These are phyloP conservation scores for Papilio polyxenes DNA, from an alignment of 1,140 invertebrate genomes.

Conservation along the genomic window DNA sequence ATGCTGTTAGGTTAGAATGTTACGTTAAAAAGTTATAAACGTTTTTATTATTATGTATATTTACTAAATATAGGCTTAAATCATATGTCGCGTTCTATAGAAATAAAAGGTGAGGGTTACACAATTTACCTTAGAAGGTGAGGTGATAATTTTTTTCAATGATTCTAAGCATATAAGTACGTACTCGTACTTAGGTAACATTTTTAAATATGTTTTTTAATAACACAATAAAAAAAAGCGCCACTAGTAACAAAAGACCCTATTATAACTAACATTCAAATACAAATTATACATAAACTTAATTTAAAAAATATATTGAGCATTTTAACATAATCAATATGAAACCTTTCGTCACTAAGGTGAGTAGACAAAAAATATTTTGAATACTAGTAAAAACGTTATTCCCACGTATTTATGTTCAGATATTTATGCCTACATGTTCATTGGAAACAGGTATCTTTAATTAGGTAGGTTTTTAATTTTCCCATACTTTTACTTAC, in stretches of 20 bases:
- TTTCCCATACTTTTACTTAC: neutral
- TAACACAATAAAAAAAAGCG: neutral
- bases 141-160: neutral
- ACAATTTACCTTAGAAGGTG: neutral
- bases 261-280: neutral
- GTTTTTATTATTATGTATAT: neutral
- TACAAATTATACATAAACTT: neutral
- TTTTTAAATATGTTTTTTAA: neutral
- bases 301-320: slow-evolving; percentile 13
- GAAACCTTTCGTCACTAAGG: neutral
- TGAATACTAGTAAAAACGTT: too few relatives aligned
- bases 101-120: neutral
- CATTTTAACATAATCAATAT: neutral
- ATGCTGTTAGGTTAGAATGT: neutral
- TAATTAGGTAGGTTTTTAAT: neutral
- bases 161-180: neutral
- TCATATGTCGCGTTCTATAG: neutral
- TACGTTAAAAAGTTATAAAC: neutral
- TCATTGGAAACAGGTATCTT: neutral
- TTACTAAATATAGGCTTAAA: neutral
- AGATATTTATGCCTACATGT: neutral
- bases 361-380: neutral
- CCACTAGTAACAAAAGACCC: neutral
- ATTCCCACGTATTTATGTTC: neutral
- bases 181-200: neutral